Evolutionary conservation across 2,888 invertebrate species (phyloP).

Genomic region (Rhodophaea formosa): DNA sequence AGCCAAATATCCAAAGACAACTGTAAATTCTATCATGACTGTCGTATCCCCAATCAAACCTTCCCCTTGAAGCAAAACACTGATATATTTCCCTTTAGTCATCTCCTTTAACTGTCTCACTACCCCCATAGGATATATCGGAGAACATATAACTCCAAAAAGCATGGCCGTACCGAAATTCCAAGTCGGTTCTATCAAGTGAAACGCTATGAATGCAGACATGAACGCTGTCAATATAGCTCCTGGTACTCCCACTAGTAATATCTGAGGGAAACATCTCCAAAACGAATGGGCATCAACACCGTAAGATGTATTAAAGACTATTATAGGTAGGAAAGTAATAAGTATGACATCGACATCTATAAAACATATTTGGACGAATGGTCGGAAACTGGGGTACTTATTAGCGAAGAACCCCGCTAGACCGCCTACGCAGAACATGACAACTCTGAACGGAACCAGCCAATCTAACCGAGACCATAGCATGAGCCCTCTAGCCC

Average conservation of each 20-base stretch:
- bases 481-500: slow-evolving; percentile 58
- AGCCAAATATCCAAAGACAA: slow-evolving; percentile 58
- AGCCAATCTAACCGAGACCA: slow-evolving; percentile 47
- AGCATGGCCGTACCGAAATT: slow-evolving; percentile 55
- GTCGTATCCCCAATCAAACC: slow-evolving; percentile 68
- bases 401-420: slow-evolving; percentile 58
- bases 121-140: slow-evolving; percentile 69
- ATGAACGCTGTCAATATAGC: slow-evolving; percentile 57
- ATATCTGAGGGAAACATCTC: slow-evolving; percentile 63
- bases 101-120: slow-evolving; percentile 59
- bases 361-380: slow-evolving; percentile 57
- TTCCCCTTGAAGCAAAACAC: slow-evolving; percentile 63
- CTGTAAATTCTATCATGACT: slow-evolving; percentile 66
- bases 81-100: slow-evolving; percentile 65
- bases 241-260: slow-evolving; percentile 62
- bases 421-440: slow-evolving; percentile 64
- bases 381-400: slow-evolving; percentile 54
- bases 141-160: slow-evolving; percentile 65
- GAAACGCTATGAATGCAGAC: slow-evolving; percentile 60
- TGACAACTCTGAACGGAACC: slow-evolving; percentile 63
- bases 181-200: slow-evolving; percentile 63
- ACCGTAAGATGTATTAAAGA: slow-evolving; percentile 65
- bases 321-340: slow-evolving; percentile 56
- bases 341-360: slow-evolving; percentile 58
- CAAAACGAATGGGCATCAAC: slow-evolving; percentile 68